Evolutionary conservation across 2,888 invertebrate species (phyloP).

Genomic region (Synergus umbraculus): DNA sequence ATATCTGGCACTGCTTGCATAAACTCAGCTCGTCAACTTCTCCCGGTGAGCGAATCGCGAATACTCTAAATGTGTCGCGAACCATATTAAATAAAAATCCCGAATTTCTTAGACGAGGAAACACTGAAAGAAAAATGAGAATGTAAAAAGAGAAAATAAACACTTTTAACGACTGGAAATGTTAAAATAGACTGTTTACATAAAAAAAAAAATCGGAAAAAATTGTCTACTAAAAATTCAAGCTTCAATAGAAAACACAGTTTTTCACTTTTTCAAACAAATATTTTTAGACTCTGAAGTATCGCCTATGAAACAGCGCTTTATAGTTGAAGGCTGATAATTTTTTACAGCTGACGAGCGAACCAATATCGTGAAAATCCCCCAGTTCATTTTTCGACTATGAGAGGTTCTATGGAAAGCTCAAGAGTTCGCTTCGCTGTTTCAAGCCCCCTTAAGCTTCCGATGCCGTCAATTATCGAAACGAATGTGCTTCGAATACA

Average conservation of each 20-base stretch:
- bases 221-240: background rate
- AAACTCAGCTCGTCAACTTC: slow-evolving; percentile 47
- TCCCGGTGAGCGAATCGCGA: slow-evolving; percentile 6
- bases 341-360: slow-evolving; percentile 23
- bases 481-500: slow-evolving; percentile 20
- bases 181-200: background rate
- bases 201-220: too few relatives aligned
- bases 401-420: background rate
- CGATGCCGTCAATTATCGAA: slow-evolving; percentile 10
- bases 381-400: background rate
- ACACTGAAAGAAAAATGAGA: background rate
- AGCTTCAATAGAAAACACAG: background rate
- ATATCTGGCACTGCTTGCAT: slow-evolving; percentile 49
- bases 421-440: slow-evolving; percentile 7
- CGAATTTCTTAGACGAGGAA: background rate
- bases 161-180: background rate
- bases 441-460: background rate
- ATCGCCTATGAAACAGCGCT: background rate
- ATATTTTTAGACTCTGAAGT: slow-evolving; percentile 18
- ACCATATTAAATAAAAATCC: slow-evolving; percentile 2
- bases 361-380: slow-evolving; percentile 30
- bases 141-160: background rate
- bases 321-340: slow-evolving; percentile 21
- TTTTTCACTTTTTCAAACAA: slow-evolving; percentile 12
- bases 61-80: slow-evolving; percentile 26